These are phyloP conservation scores for Megaceryle maxima DNA, from an alignment of 2,113 vertebrate genomes.

Conservation along the genomic window DNA sequence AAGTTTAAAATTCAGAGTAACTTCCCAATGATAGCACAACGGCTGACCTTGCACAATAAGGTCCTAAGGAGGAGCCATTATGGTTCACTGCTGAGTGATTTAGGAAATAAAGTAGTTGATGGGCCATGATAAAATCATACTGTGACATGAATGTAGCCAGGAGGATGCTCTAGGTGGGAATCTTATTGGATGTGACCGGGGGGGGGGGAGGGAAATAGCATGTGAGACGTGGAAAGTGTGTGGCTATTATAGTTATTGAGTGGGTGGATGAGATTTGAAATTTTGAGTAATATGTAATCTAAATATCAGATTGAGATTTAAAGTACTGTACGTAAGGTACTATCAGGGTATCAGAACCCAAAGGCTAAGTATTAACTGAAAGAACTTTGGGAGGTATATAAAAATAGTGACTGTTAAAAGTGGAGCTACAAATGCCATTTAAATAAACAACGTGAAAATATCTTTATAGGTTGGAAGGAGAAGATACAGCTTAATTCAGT, in stretches of 20 bases:
- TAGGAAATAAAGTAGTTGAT: background rate
- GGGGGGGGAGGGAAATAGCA: background rate
- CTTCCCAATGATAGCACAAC: background rate
- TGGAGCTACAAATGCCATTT: background rate
- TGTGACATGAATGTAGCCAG: background rate
- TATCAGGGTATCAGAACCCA: background rate
- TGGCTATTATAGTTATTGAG: background rate
- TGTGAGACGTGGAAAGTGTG: background rate
- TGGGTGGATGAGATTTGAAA: background rate
- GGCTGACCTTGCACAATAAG: background rate
- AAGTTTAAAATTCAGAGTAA: slow-evolving; percentile 15
- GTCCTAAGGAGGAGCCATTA: background rate
- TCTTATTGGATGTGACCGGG: background rate
- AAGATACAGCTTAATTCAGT: background rate
- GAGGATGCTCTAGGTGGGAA: background rate
- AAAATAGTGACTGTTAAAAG: background rate
- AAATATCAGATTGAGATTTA: background rate
- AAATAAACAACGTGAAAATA: background rate
- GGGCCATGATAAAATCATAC: background rate
- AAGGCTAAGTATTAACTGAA: background rate
- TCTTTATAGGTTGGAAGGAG: background rate
- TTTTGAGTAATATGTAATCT: background rate
- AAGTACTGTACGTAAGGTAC: background rate
- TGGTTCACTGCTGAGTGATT: background rate
- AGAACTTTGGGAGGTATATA: background rate